phyloP scores from a whole-genome alignment of 2,113 vertebrate genomes.

The Oncorhynchus tshawytscha region DNA sequence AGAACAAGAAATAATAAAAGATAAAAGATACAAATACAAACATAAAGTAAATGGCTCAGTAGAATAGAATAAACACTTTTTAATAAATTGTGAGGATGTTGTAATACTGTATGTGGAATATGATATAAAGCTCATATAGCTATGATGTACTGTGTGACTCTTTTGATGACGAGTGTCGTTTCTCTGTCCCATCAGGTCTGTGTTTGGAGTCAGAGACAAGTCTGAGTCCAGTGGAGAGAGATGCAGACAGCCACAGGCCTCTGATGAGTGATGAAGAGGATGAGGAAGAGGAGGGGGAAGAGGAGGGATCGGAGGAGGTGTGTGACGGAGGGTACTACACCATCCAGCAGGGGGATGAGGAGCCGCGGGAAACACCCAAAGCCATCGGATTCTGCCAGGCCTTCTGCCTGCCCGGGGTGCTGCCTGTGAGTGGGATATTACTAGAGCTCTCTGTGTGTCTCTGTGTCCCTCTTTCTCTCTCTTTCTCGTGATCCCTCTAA shows the following conservation, averaged over 20 bases:
- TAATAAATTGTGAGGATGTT: no score
- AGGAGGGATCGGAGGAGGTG: conserved; percentile 66
- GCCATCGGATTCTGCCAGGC: conserved; percentile 88
- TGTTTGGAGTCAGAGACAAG: conserved; percentile 50
- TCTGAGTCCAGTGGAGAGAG: conserved; percentile 72
- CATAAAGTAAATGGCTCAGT: no score
- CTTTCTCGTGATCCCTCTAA: background rate
- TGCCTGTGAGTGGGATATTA: conserved; percentile 77
- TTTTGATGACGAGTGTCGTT: conserved; percentile 7
- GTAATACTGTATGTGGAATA: background rate
- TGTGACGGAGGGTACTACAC: conserved; percentile 67
- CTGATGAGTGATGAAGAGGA: conserved; percentile 83
- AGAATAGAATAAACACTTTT: no score
- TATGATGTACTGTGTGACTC: background rate
- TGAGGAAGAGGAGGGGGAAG: conserved; percentile 32
- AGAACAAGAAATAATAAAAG: no score
- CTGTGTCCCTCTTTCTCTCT: background rate
- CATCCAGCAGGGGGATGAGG: conserved; percentile 65
- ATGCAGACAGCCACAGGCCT: conserved; percentile 83
- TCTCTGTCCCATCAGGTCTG: conserved; percentile 56
- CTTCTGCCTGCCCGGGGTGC: conserved; percentile 89
- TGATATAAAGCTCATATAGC: background rate
- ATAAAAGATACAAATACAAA: no score
- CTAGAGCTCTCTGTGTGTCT: background rate
- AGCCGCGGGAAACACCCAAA: conserved; percentile 38